Conservation (phyloP, 2,113 vertebrate genomes). For the Hystrix cristata region DNA sequence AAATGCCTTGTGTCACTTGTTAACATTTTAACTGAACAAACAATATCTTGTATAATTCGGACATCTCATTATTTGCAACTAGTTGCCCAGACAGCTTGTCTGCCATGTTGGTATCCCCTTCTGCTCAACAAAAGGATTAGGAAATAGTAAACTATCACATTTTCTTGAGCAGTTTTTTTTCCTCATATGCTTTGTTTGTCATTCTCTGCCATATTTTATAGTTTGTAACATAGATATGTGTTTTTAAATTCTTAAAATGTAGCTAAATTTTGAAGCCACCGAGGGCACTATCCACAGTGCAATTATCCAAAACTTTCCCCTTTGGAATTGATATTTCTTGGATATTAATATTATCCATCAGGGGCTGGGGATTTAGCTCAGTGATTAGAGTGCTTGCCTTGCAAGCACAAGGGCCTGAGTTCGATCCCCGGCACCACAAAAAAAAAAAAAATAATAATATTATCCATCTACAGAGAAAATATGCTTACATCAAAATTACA, state of each 20-base stretch:
- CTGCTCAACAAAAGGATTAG: neutral
- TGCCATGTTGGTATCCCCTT: conserved; percentile 51
- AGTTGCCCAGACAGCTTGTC: neutral
- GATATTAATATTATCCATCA: conserved; percentile 23
- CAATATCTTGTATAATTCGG: neutral
- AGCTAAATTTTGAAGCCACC: conserved; percentile 82
- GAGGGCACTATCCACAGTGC: conserved; percentile 85
- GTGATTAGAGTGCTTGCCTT: too few species aligned
- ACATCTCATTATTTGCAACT: neutral
- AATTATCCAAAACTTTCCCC: conserved; percentile 56
- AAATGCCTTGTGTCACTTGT: conserved; percentile 52
- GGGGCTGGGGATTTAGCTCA: too few species aligned
- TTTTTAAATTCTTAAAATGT: conserved; percentile 64
- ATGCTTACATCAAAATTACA: neutral
- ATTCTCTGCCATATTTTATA: conserved; percentile 25
- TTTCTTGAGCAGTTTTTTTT: neutral
- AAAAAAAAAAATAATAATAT: too few species aligned
- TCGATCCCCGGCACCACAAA: too few species aligned
- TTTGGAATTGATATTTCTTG: conserved; percentile 54
- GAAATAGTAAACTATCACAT: neutral
- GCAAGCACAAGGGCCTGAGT: too few species aligned
- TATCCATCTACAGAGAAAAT: conserved; percentile 20
- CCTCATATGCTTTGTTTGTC: neutral
- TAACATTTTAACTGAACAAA: neutral
- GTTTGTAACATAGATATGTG: neutral